Conservation (phyloP, 2,113 vertebrate genomes). For the Pica pica region DNA sequence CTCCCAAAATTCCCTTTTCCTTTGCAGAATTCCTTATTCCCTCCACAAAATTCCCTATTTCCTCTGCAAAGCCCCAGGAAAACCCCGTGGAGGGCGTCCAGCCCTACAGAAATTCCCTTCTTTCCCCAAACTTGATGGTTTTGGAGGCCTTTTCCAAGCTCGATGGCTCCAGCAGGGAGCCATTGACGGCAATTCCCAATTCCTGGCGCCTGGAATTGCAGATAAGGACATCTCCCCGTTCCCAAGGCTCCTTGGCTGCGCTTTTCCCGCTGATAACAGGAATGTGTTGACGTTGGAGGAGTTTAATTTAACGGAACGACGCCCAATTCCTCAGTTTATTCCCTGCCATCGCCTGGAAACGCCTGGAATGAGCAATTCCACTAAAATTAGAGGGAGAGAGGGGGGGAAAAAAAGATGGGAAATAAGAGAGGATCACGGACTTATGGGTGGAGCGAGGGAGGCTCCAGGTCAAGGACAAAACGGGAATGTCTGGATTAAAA, state of each 20-base stretch:
- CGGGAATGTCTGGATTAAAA: neutral
- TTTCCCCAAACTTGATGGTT: neutral
- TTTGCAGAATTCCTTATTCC: neutral
- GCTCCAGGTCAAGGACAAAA: neutral
- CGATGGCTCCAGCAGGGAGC: neutral
- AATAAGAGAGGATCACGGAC: neutral
- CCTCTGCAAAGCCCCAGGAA: neutral
- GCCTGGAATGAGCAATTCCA: neutral
- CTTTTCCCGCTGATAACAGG: neutral
- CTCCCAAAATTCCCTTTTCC: neutral
- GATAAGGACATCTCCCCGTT: neutral
- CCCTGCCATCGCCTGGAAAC: neutral
- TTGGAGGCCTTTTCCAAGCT: neutral
- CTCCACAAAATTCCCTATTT: neutral
- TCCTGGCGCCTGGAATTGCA: accelerated
- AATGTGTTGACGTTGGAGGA: neutral
- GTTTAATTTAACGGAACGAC: neutral
- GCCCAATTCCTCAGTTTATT: neutral
- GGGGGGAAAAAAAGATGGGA: neutral
- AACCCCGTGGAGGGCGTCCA: accelerated
- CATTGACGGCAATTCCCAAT: neutral
- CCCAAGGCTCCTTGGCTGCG: neutral
- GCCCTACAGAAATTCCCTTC: accelerated
- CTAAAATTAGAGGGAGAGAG: neutral
- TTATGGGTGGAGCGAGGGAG: neutral